Evolutionary conservation across 2,113 vertebrate genomes (phyloP).

Genomic region (Laticauda colubrina): DNA sequence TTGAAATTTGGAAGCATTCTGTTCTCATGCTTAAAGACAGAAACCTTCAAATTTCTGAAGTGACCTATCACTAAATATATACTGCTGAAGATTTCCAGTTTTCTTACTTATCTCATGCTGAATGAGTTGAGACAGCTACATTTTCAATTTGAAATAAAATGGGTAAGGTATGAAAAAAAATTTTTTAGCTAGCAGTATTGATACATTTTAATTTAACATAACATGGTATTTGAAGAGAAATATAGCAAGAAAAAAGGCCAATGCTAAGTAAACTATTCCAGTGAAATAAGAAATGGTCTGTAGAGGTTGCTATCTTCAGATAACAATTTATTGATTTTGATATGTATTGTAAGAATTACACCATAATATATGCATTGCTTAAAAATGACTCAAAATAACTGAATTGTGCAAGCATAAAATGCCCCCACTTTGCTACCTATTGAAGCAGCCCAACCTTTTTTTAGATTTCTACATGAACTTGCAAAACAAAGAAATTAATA

Average conservation of each 20-base stretch:
- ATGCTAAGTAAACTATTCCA: not conserved
- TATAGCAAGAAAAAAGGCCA: not conserved
- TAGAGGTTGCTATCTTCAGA: not conserved
- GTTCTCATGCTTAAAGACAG: not conserved
- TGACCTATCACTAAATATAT: not conserved
- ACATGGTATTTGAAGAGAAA: not conserved
- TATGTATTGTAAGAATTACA: not conserved
- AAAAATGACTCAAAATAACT: not conserved
- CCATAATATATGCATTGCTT: not conserved
- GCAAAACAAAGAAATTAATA: not conserved
- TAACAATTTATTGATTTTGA: not conserved
- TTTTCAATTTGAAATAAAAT: not conserved
- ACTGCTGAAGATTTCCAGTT: not conserved
- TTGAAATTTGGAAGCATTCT: not conserved
- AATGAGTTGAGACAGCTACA: not conserved
- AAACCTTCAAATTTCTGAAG: not conserved
- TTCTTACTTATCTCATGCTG: not conserved
- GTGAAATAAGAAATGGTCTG: not conserved
- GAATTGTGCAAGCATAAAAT: not conserved
- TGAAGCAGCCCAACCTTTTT: not conserved
- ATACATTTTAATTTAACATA: not conserved
- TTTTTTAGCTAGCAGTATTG: not conserved
- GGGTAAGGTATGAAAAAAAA: not conserved
- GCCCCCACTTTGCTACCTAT: not conserved
- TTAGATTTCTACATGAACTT: not conserved